Base-by-base conservation (phyloP, 2,888 invertebrate species). In the Gortyna flavago region DNA sequence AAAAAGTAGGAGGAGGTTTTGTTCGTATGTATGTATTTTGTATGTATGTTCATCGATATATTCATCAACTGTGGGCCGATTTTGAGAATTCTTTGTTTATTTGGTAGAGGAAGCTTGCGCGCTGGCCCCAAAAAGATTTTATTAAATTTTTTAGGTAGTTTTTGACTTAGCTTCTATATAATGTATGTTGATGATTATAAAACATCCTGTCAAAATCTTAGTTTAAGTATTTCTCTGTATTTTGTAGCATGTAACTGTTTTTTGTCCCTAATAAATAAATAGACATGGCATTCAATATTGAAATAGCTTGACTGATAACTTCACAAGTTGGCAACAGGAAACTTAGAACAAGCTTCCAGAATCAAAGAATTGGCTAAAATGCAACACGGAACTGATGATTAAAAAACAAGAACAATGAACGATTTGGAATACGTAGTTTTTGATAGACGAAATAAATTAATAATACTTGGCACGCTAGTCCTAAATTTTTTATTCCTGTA, bases 391-490 rank as follows among this genome's bases (percentile, higher is more conserved):
- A 81, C 21, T 81, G 21, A 61, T 57, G 18, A 54, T 64, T 64
- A 41, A 64, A 61, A 25, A n/a, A 59, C 51, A 44, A 68, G 76
- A 81, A 82, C 76, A 85, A 85, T 76, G 72, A 65, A 11, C 57
- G 11, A 67, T 81, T 62, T 80, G 61, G 68, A 76, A 48, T 73
- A 66, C 21, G n/a, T 66, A 44, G 65, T 80, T 68, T 73, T 70
- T 80, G 80, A 51, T 54, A 41, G 25, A 61, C 41, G 18, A 62
- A 80, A 29, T 85, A 80, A 67, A 57, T 82, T 79, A 82, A 65
- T 67, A 70, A 59, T 66, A 66, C 16, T 67, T 73, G 13, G 25
- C 81, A 85, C 85, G 85, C 69, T 62, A 73, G 29, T 41, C 3
- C 21, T 35, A 29, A 59, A 54, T 82, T 65, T 82, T 81, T 82